Conservation (phyloP, 2,113 vertebrate species). For the Mus spicilegus region DNA sequence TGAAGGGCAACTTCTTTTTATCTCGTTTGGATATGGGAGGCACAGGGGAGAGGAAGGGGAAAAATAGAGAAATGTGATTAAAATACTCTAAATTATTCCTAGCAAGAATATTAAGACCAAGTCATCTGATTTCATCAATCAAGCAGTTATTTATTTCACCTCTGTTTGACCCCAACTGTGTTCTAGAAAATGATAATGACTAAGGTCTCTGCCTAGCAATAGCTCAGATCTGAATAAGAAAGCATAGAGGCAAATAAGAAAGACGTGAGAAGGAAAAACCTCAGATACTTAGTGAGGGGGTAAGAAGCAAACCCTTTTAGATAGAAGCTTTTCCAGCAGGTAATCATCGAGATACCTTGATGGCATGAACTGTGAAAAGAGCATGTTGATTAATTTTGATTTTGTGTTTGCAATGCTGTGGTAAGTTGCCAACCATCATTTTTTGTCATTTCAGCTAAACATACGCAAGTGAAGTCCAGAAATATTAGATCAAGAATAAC, state of each 20-base stretch:
- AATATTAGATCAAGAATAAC: background rate
- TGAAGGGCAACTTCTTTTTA: background rate
- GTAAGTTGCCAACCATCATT: background rate
- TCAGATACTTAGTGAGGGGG: background rate
- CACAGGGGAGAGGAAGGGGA: background rate
- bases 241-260: background rate
- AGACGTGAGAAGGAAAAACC: background rate
- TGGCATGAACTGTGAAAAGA: background rate
- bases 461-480: background rate
- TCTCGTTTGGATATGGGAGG: background rate
- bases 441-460: background rate
- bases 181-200: background rate
- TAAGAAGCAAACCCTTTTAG: background rate
- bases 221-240: background rate
- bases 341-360: background rate
- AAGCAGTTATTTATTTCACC: background rate
- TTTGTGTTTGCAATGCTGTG: background rate
- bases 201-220: background rate
- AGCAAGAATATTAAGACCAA: background rate
- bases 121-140: background rate
- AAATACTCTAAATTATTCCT: constrained; percentile 5
- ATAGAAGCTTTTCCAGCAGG: background rate
- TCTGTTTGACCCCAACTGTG: background rate
- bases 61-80: background rate
- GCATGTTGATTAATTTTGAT: background rate